Conservation (phyloP, 2,888 invertebrate genomes). For the Tribolium freemani region DNA sequence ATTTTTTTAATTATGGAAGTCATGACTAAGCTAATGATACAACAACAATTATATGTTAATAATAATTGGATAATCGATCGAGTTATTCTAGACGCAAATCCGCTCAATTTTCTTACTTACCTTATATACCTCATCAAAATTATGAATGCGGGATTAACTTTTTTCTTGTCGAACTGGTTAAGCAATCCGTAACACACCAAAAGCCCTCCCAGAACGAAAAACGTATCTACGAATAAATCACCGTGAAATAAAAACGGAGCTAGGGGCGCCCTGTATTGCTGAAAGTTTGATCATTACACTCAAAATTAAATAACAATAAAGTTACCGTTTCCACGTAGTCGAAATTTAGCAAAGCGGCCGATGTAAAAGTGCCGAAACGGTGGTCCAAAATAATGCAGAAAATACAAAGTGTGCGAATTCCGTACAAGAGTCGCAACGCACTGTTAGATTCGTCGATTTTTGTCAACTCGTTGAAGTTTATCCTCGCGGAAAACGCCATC, state of each 20-base stretch:
- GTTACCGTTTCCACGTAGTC: constrained; percentile 71
- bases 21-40: constrained; percentile 7
- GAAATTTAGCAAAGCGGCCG: constrained; percentile 73
- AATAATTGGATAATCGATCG: constrained; percentile 5
- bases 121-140: constrained; percentile 75
- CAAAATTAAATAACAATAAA: constrained; percentile 8
- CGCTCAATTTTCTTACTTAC: constrained; percentile 62
- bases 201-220: constrained; percentile 75
- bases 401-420: constrained; percentile 72
- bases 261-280: constrained; percentile 66
- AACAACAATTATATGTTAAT: constrained; percentile 5
- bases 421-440: constrained; percentile 72
- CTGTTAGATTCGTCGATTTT: constrained; percentile 66
- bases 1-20: constrained; percentile 4
- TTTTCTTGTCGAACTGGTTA: constrained; percentile 66
- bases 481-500: constrained; percentile 61
- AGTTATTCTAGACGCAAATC: background rate
- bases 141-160: constrained; percentile 69
- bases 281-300: constrained; percentile 41
- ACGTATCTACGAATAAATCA: constrained; percentile 77
- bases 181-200: constrained; percentile 70
- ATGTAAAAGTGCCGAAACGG: constrained; percentile 70
- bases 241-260: constrained; percentile 72
- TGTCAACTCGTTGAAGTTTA: constrained; percentile 66
- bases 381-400: constrained; percentile 73